A percentile compares a stretch with the other conserved stretches of the same genome.
Conservation (phyloP, 1,140 invertebrate genomes). For the Meloidogyne floridensis region DNA sequence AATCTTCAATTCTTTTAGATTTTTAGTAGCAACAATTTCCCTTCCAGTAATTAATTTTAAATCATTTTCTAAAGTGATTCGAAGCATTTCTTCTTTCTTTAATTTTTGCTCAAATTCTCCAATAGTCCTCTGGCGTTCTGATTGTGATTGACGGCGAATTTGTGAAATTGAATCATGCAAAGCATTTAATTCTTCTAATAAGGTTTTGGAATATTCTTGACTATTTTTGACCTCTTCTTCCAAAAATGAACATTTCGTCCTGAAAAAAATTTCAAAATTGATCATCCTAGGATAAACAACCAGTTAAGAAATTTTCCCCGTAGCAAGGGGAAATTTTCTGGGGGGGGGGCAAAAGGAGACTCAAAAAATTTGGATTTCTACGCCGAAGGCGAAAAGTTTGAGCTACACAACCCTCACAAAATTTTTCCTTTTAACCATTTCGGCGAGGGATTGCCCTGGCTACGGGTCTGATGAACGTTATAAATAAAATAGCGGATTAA, state of each 20-base stretch:
- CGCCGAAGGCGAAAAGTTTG: no score
- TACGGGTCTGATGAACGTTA: no score
- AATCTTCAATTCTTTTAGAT: neutral
- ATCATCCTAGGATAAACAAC: no score
- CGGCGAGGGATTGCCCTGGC: no score
- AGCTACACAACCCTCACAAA: no score
- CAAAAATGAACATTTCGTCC: constrained; percentile 32
- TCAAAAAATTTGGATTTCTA: no score
- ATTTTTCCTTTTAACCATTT: no score
- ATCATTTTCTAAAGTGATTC: constrained; percentile 13
- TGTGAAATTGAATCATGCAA: constrained; percentile 15
- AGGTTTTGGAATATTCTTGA: constrained; percentile 24
- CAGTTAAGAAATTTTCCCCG: no score
- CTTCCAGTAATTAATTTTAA: constrained; percentile 11
- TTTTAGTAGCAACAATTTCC: neutral
- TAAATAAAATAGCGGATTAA: no score
- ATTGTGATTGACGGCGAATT: constrained; percentile 10
- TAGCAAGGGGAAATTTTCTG: no score
- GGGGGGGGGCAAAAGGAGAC: no score
- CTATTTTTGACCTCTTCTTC: constrained; percentile 28
- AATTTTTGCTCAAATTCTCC: constrained; percentile 18
- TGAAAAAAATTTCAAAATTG: neutral
- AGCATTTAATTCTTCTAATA: constrained; percentile 28
- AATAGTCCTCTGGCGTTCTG: constrained; percentile 13
- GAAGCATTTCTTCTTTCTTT: constrained; percentile 16